Evolutionary conservation across 2,113 vertebrate genomes (phyloP), one percentile per base, ranked within the genome.

Genomic region (Natator depressus): DNA sequence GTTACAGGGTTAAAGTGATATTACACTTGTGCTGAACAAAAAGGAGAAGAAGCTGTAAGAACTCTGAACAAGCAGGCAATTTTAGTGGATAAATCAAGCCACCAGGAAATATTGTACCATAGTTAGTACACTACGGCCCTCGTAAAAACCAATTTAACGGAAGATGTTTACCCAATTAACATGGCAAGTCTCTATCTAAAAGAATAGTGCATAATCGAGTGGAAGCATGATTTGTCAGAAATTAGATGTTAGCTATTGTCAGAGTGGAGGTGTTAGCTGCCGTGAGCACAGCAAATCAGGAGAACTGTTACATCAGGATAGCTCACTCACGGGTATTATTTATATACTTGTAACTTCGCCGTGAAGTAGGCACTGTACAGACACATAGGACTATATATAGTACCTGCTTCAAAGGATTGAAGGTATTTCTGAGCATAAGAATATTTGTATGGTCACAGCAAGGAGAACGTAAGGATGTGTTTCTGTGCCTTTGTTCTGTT

Each of bases 1-100:
- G 25, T 78, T 47, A 78, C 38, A 17, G 38, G 12, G 17, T 84
- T 51, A 35, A 55, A 88, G 29, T 0, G 2, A 22, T 11, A 5
- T 2, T 6, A n/a, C 35, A 3, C 5, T 10, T 25, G 14, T 0
- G 51, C 54, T 14, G 38, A 16, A 42, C 50, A 42, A 79, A 88
- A 57, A n/a, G 31, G 14, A 2, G 0, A 0, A 7, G 2, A 2
- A 5, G 49, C 6, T 86, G 62, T 20, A 0, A 0, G 54, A 88
- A 79, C 50, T 46, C 50, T 0, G 0, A 57, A 38, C 19, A 38
- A 3, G 8, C 47, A 8, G 13, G 0, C 35, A n/a, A 38, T 13
- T 47, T 1, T 0, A 27, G 54, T 42, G 47, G 31, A 2, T 81
- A 3, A 62, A 16, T 50, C 3, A 16, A 82, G 27, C 25, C 42